Conservation (phyloP, 2,113 vertebrate species). For the Aldabrachelys gigantea region DNA sequence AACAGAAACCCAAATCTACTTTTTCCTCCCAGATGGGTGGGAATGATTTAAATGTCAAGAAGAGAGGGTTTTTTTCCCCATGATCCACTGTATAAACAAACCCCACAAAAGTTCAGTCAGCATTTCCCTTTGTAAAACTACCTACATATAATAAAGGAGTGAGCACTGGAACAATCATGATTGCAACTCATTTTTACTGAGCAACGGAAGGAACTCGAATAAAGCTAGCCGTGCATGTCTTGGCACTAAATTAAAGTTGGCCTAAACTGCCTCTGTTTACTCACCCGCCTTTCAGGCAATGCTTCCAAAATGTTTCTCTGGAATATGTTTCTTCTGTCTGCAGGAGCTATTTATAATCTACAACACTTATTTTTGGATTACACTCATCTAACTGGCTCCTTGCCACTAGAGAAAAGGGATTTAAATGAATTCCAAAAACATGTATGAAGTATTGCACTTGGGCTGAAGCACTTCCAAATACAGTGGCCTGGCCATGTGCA, state of each 20-base stretch:
- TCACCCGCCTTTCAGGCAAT: constrained; percentile 59
- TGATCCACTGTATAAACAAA: not conserved
- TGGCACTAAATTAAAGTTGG: constrained; percentile 57
- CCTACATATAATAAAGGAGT: not conserved
- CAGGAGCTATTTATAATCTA: constrained; percentile 72
- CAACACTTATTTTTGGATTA: constrained; percentile 59
- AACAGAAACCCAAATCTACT: rapidly evolving
- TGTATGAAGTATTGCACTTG: constrained; percentile 32
- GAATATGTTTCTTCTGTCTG: constrained; percentile 53
- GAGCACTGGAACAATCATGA: not conserved
- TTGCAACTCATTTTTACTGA: not conserved
- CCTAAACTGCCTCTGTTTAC: constrained; percentile 63
- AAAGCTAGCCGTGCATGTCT: constrained; percentile 34
- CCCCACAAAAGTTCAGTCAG: not conserved
- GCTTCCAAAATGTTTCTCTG: constrained; percentile 73
- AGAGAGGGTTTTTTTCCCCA: not conserved
- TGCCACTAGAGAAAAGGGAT: constrained; percentile 42
- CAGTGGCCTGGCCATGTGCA: not conserved
- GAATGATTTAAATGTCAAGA: not conserved
- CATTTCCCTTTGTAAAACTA: not conserved
- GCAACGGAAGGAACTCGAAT: constrained; percentile 9
- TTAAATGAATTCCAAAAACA: constrained; percentile 21
- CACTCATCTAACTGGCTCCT: constrained; percentile 42
- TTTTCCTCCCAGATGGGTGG: not conserved
- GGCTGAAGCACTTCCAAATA: constrained; percentile 2